Base-by-base conservation (phyloP, 37 sponge, comb jelly and placozoan species). In the Chondrilla cf. caribensis region DNA sequence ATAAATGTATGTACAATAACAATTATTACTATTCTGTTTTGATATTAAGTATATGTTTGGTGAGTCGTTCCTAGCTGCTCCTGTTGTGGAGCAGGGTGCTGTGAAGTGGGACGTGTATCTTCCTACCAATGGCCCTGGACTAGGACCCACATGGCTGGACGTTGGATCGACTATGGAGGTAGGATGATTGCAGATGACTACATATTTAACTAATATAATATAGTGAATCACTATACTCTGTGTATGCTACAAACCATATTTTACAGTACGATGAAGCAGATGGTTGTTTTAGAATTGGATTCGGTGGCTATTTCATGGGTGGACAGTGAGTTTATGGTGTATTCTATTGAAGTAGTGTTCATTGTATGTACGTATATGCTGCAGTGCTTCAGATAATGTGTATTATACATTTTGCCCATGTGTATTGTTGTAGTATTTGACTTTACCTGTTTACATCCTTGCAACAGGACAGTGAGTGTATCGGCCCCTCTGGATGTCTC, bases 221-320 rank as follows among this genome's bases (percentile, higher is more conserved):
- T 21, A 68, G 70, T n/a, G n/a, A n/a, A n/a, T n/a, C n/a, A n/a
- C n/a, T n/a, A n/a, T n/a, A n/a, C 60, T 28, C 26, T 26, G 3
- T 2, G 25, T 59, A 3, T 7, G 25, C 3, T 59, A n/a, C 2
- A 2, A 28, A 2, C 19, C 39, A 54, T 47, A 14, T 47, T 47
- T 11, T 47, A 6, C 58, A 82, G 83, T 87, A 87, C 51, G 83
- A 87, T 66, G 83, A 82, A 28, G 18, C 43, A 40, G 88, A 87
- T 82, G 88, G 88, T 0, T 25, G 88, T 54, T 82, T 77, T 54
- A 76, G 88, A 78, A 87, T 87, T 82, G 88, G 88, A 38, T 83
- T 82, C 40, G 57, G 68, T 54, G 57, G 42, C 32, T 87, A 83
- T 57, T 54, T 76, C 37, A 37, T 22, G 9, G 88, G 88, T 72